phyloP scores from a whole-genome alignment of 2,888 invertebrate genomes.

The Siphlonurus alternatus region DNA sequence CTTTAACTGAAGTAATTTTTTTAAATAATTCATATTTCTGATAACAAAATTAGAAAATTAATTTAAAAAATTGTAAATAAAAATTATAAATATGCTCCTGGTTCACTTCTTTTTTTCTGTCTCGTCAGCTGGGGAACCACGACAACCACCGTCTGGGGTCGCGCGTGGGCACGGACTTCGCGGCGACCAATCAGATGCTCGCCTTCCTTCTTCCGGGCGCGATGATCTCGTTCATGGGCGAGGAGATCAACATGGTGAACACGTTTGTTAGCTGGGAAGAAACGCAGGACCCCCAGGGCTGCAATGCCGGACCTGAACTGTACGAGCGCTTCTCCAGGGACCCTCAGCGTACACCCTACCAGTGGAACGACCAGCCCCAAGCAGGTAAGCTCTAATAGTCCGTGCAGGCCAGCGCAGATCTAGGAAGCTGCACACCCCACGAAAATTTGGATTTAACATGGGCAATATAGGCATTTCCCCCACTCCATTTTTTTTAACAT shows the following conservation, averaged over 20 bases:
- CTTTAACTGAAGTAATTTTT: no score
- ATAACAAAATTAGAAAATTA: no score
- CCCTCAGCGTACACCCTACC: constrained; percentile 22
- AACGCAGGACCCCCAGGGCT: constrained; percentile 38
- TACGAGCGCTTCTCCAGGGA: constrained; percentile 18
- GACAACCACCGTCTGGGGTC: constrained; percentile 44
- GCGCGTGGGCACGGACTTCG: constrained; percentile 42
- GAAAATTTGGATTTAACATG: neutral
- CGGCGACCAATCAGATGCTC: constrained; percentile 51
- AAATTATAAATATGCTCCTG: no score
- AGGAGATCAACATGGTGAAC: constrained; percentile 66
- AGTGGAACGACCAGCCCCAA: constrained; percentile 25
- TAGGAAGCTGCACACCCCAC: neutral
- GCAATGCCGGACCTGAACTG: constrained; percentile 16
- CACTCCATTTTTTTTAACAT: neutral
- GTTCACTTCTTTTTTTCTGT: no score
- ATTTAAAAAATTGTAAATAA: no score
- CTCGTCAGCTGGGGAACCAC: constrained; percentile 46
- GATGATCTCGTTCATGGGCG: constrained; percentile 64
- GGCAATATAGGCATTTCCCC: no score
- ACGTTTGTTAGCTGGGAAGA: constrained; percentile 38
- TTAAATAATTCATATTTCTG: no score
- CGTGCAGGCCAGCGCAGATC: neutral
- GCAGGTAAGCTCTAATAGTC: no score
- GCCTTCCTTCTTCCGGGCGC: constrained; percentile 57